Conservation (phyloP, 2,888 invertebrate genomes). For the Metellina segmentata region DNA sequence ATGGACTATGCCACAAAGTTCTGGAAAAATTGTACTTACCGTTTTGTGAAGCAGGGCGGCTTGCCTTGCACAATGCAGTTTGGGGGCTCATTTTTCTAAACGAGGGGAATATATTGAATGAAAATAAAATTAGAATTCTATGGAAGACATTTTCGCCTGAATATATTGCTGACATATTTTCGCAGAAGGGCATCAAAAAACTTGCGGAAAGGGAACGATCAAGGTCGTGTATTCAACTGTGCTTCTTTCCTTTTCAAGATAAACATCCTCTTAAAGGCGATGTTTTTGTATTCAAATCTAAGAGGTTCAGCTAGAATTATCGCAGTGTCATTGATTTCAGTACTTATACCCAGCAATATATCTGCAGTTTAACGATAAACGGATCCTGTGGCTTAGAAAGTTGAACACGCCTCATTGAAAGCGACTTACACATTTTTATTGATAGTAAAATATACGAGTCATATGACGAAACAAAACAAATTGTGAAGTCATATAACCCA, state of each 20-base stretch:
- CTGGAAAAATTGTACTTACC: conserved; percentile 31
- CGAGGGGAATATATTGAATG: conserved; percentile 16
- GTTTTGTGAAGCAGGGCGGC: conserved; percentile 28
- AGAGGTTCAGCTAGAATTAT: too few relatives aligned
- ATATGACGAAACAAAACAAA: too few relatives aligned
- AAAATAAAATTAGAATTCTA: conserved; percentile 29
- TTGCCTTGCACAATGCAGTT: neutral
- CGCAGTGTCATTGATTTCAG: too few relatives aligned
- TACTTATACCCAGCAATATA: too few relatives aligned
- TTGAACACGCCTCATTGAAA: too few relatives aligned
- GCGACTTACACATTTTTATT: too few relatives aligned
- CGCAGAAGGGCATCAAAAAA: neutral
- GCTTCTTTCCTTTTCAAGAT: neutral
- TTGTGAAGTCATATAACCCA: too few relatives aligned
- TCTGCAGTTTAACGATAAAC: too few relatives aligned
- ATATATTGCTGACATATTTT: conserved; percentile 23
- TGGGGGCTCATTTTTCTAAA: conserved; percentile 9
- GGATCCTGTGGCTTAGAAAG: too few relatives aligned
- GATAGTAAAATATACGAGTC: too few relatives aligned
- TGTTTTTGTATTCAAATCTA: neutral
- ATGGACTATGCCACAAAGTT: conserved; percentile 38
- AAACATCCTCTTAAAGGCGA: neutral
- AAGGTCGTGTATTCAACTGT: neutral
- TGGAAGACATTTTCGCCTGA: neutral
- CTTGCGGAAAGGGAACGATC: neutral